phyloP scores from a whole-genome alignment of 2,797 vertebrate genomes.

The Pseudomugil gertrudae region DNA sequence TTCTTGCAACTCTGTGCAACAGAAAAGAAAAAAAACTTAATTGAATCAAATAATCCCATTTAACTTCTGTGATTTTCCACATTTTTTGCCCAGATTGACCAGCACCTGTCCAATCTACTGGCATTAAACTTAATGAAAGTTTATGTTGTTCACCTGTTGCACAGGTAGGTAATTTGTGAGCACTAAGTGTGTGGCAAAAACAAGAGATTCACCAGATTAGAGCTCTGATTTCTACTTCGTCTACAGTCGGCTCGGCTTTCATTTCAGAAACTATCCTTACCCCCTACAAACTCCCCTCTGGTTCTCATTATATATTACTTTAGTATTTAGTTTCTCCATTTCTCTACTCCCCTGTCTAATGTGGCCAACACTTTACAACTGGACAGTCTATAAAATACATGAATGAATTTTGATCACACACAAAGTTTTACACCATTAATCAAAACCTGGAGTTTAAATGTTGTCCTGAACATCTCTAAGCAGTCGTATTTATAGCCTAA shows the following conservation, averaged over 20 bases:
- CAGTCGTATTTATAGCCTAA: slow-evolving; percentile 7
- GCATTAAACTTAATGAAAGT: background rate
- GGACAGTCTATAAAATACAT: slow-evolving; percentile 38
- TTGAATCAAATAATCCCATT: background rate
- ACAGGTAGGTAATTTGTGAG: background rate
- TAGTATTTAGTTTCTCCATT: slow-evolving; percentile 15
- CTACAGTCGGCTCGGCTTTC: background rate
- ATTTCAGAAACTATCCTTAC: slow-evolving; percentile 1
- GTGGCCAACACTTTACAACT: slow-evolving; percentile 12
- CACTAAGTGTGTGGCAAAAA: background rate
- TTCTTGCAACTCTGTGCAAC: background rate
- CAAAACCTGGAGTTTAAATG: slow-evolving; percentile 20
- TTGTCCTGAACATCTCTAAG: slow-evolving; percentile 28
- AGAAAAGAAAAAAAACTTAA: background rate
- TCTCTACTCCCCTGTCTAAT: background rate
- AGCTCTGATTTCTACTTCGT: background rate
- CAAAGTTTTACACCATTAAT: slow-evolving; percentile 20
- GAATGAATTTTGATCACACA: slow-evolving; percentile 34
- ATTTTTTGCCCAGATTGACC: background rate
- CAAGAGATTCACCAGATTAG: background rate
- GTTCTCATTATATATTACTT: slow-evolving; percentile 18
- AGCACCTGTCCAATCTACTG: background rate
- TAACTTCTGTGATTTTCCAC: background rate
- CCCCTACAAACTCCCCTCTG: slow-evolving; percentile 22
- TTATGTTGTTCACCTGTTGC: background rate